Evolutionary conservation across 2,888 invertebrate genomes (phyloP), one percentile per base, ranked within the genome.

Genomic region (Agrotis puta): DNA sequence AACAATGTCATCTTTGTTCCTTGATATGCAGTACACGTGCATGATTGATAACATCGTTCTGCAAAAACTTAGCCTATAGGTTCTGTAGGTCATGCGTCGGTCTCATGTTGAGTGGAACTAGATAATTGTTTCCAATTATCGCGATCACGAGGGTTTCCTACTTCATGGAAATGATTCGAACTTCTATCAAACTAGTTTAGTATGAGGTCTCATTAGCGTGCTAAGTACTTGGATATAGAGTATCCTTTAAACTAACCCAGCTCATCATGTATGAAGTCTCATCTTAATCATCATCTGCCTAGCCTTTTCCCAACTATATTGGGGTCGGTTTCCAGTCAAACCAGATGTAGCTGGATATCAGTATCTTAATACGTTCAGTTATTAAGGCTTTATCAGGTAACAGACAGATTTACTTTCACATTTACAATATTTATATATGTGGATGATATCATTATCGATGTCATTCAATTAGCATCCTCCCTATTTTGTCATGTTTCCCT

Each of bases 1-100:
- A 56, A 77, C 81, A 81, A 81, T 77, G 72, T 72, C 67, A 77
- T 79, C 77, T 76, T 47, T 81, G 81, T 81, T 68, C 58, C 51
- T 72, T 80, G 51, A 58, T 68, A 71, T 53, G 72, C 51, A 53
- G 5, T 62, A 18, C 81, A 81, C 72, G 81, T 72, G 72, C 43
- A 47, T 51, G 43, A 39, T 43, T 63, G 80, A 77, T 80, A 80
- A 72, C 24, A 77, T 80, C 64, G 50, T 22, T n/a, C 45, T 64
- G 61, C 71, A 43, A 76, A 79, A 79, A 79, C 76, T 48, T 72
- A 24, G 54, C 16, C 1, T 33, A 43, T 27, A 51, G 62, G 50
- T 62, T 64, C n/a, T 51, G 20, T 5, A 67, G 66, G 67, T 80
- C 57, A 66, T 27, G 20, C 43, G 24, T 22, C 24, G 18, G 54